Conservation (phyloP, 2,888 invertebrate species). For the Cotesia congregata region DNA sequence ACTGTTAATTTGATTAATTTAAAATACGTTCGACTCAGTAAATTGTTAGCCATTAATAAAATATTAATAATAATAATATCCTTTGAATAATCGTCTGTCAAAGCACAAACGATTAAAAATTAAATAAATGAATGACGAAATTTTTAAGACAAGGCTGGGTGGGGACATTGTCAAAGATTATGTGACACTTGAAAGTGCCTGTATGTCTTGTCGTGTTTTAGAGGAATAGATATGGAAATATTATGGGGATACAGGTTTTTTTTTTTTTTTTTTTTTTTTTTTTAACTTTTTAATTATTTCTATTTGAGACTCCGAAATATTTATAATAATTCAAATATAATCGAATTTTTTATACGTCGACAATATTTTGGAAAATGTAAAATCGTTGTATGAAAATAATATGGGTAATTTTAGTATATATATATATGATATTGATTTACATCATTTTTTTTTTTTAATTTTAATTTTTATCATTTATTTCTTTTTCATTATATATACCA, state of each 20-base stretch:
- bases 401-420: conserved; percentile 48
- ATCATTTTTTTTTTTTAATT: conserved; percentile 28
- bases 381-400: conserved; percentile 52
- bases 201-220: conserved; percentile 66
- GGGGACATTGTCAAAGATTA: conserved; percentile 59
- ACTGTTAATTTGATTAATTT: conserved; percentile 34
- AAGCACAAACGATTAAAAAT: conserved; percentile 29
- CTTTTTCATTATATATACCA: too few relatives aligned
- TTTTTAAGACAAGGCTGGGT: conserved; percentile 64
- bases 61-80: background rate
- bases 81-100: background rate
- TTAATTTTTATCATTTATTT: too few relatives aligned
- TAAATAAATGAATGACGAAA: conserved; percentile 61
- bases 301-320: conserved; percentile 56
- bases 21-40: conserved; percentile 33
- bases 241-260: conserved; percentile 59
- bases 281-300: conserved; percentile 44
- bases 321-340: conserved; percentile 52
- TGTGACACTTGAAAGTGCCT: conserved; percentile 70
- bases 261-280: conserved; percentile 52
- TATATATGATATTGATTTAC: conserved; percentile 35
- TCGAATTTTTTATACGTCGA: conserved; percentile 61
- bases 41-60: conserved; percentile 13
- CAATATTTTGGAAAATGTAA: conserved; percentile 54
- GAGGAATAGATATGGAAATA: conserved; percentile 58